Evolutionary conservation across 1,140 invertebrate species (phyloP).

Genomic region (Ostrea edulis): DNA sequence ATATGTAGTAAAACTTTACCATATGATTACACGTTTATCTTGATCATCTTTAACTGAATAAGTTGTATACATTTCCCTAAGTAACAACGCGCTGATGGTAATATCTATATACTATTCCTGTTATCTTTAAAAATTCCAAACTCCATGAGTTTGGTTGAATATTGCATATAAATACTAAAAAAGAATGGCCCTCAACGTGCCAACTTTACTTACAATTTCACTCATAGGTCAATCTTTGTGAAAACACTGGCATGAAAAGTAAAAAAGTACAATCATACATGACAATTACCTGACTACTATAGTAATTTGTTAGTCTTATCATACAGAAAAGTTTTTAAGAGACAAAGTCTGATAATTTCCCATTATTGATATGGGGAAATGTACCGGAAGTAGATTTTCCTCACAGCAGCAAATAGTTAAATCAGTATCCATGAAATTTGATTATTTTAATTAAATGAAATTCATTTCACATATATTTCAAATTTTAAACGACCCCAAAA

Average conservation of each 20-base stretch:
- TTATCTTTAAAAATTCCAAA: no score
- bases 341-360: conserved; percentile 28
- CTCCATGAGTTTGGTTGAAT: no score
- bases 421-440: not conserved
- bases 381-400: conserved; percentile 33
- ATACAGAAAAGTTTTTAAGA: not conserved
- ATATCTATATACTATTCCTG: no score
- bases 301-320: not conserved
- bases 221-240: not conserved
- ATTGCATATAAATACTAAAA: no score
- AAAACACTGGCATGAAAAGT: not conserved
- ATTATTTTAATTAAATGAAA: not conserved
- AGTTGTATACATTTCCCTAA: no score
- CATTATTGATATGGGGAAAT: conserved; percentile 33
- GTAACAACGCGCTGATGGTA: no score
- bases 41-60: no score
- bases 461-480: not conserved
- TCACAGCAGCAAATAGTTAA: not conserved
- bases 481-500: not conserved
- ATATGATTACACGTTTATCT: no score
- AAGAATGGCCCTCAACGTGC: no score
- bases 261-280: not conserved
- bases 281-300: not conserved
- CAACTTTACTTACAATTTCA: not conserved
- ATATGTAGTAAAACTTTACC: no score